Evolutionary conservation across 2,888 invertebrate species (phyloP).

Genomic region (Minunthozetes semirufus): DNA sequence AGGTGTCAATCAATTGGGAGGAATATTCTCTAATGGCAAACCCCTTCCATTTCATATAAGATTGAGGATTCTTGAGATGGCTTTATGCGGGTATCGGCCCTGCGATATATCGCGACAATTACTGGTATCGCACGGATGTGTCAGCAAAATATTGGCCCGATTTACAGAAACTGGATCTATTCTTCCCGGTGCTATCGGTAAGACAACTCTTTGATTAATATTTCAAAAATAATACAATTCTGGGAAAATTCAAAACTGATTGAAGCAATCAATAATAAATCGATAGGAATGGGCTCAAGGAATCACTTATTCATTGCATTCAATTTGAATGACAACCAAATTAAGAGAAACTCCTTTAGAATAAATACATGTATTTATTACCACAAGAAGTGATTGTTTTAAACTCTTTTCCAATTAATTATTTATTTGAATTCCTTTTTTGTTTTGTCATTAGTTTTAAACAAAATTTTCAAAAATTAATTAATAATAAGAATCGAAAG

Average conservation of each 20-base stretch:
- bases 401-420: not conserved
- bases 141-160: conserved; percentile 44
- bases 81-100: conserved; percentile 43
- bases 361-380: not conserved
- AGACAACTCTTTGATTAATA: not conserved
- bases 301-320: not conserved
- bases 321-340: not conserved
- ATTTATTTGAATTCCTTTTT: conserved; percentile 16
- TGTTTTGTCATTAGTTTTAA: not conserved
- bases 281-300: not conserved
- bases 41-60: conserved; percentile 44
- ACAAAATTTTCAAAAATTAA: too few relatives aligned
- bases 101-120: conserved; percentile 45
- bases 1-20: conserved; percentile 45
- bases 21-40: conserved; percentile 44
- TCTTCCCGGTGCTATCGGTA: conserved; percentile 45
- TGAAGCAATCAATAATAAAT: not conserved
- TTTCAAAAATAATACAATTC: too few relatives aligned
- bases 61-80: conserved; percentile 43
- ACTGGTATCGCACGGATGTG: conserved; percentile 45
- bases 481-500: not conserved
- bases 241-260: too few relatives aligned
- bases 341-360: not conserved
- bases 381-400: not conserved
- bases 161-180: conserved; percentile 45